These are phyloP conservation scores for Hemicentrotus pulcherrimus DNA, from an alignment of 35 echinoderm and acorn worm genomes.

Conservation along the genomic window DNA sequence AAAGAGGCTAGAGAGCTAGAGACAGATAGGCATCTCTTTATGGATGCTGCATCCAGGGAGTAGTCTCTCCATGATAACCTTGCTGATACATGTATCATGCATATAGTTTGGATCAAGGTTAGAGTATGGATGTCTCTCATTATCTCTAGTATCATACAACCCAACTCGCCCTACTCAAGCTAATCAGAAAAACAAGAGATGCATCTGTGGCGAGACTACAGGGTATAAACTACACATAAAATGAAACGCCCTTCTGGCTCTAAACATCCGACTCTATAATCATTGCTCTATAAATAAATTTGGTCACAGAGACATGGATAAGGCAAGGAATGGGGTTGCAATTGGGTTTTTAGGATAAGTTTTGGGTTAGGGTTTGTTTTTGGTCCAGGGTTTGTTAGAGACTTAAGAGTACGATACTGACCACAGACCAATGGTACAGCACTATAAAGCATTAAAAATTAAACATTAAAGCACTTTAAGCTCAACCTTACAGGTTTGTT, in stretches of 20 bases:
- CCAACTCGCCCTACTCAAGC: neutral
- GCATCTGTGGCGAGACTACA: neutral
- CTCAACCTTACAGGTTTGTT: neutral
- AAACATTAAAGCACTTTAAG: too few relatives aligned
- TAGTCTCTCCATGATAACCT: neutral
- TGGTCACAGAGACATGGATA: too few relatives aligned
- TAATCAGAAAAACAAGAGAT: neutral
- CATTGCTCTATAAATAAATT: too few relatives aligned
- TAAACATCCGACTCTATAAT: too few relatives aligned
- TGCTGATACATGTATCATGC: neutral
- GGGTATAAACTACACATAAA: neutral
- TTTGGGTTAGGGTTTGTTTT: too few relatives aligned
- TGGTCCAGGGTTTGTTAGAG: too few relatives aligned
- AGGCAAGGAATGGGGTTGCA: too few relatives aligned
- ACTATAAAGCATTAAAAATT: too few relatives aligned
- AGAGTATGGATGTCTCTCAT: neutral
- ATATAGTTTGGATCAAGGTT: neutral
- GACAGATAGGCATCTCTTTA: neutral
- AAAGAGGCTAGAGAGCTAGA: neutral
- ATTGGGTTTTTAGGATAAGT: too few relatives aligned
- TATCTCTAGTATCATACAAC: neutral
- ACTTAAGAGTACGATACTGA: too few relatives aligned
- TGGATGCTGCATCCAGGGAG: neutral
- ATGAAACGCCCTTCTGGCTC: too few relatives aligned
- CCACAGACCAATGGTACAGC: too few relatives aligned